A percentile compares a stretch with the other conserved stretches of the same genome.
Evolutionary conservation across 2,113 vertebrate genomes (phyloP).

Genomic region (Castor canadensis): DNA sequence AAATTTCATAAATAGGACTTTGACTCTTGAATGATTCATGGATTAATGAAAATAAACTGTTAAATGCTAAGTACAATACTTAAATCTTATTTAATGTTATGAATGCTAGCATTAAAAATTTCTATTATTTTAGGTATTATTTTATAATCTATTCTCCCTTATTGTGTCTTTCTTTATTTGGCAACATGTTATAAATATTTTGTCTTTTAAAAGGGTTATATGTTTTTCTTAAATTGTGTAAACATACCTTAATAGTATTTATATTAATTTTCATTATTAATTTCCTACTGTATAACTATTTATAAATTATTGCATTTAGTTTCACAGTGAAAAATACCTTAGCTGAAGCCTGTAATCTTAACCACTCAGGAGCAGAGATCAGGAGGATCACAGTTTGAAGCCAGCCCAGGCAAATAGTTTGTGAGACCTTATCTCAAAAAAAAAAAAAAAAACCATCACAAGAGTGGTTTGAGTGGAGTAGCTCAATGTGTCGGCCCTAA

Average conservation of each 20-base stretch:
- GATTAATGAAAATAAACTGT: background rate
- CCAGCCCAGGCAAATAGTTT: too few species aligned
- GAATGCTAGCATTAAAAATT: background rate
- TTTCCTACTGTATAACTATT: background rate
- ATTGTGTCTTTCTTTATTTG: background rate
- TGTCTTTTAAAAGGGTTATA: background rate
- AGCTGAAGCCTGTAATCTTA: too few species aligned
- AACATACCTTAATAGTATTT: background rate
- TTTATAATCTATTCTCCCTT: background rate
- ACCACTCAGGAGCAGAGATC: too few species aligned
- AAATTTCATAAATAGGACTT: background rate
- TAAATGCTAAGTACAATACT: background rate
- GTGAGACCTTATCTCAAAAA: too few species aligned
- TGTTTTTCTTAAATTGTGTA: background rate
- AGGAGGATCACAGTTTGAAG: too few species aligned
- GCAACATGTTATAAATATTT: background rate
- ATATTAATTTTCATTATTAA: background rate
- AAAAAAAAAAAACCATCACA: too few species aligned
- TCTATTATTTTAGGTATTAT: background rate
- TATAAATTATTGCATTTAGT: background rate
- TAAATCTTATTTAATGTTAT: background rate
- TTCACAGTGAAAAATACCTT: background rate
- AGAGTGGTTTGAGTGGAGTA: too few species aligned
- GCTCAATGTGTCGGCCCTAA: too few species aligned
- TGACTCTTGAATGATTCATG: background rate